Evolutionary conservation across 2,113 vertebrate genomes (phyloP).

Genomic region (Oceanites oceanicus): DNA sequence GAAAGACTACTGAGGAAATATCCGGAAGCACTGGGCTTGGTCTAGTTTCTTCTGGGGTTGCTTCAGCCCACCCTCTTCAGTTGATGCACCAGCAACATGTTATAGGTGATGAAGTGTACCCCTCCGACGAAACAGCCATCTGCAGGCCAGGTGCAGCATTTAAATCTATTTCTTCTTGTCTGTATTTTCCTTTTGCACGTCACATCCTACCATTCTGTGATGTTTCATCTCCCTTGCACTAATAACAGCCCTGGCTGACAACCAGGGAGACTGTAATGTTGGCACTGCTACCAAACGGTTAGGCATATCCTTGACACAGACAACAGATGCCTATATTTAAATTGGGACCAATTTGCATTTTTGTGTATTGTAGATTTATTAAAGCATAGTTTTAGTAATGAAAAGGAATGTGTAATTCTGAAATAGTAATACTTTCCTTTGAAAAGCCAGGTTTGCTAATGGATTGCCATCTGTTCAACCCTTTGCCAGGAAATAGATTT

Average conservation of each 20-base stretch:
- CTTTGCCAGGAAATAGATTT: conserved; percentile 66
- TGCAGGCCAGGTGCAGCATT: background rate
- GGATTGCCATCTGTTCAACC: conserved; percentile 73
- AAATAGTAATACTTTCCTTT: conserved; percentile 59
- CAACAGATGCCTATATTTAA: conserved; percentile 25
- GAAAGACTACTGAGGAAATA: background rate
- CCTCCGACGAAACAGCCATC: background rate
- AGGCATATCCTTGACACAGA: background rate
- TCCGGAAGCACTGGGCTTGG: background rate
- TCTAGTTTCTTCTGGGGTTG: background rate
- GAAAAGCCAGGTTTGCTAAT: conserved; percentile 70
- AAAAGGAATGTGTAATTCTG: conserved; percentile 40
- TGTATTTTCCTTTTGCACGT: background rate
- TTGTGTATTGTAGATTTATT: background rate
- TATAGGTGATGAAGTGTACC: background rate
- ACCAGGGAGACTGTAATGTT: background rate
- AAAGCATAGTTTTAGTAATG: conserved; percentile 22
- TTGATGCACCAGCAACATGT: background rate
- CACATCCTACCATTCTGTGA: background rate
- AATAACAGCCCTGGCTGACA: background rate
- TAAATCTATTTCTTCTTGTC: background rate
- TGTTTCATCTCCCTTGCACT: background rate
- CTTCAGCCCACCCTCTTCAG: background rate
- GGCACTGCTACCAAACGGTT: background rate
- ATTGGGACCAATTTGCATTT: conserved; percentile 30